Base-by-base conservation (phyloP, 1,140 invertebrate species). In the Acromyrmex heyeri region DNA sequence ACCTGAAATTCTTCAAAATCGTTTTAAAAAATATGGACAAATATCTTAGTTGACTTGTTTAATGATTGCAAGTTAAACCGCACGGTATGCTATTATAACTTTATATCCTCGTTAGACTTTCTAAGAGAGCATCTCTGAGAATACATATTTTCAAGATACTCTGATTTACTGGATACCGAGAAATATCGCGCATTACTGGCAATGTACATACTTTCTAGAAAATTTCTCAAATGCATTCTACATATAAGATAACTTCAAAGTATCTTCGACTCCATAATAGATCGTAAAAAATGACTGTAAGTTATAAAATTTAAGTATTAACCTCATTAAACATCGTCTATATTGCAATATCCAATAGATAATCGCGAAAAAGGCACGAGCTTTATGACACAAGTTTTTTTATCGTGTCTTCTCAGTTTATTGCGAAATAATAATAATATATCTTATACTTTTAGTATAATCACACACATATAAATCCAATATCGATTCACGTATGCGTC, bases 31-130 rank as follows among this genome's bases (percentile, higher is more conserved):
- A 83, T 62, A 85, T 62, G 50, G 72, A 86, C 61, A 79, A 90
- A 86, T 78, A 78, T 86, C 64, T 14, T 3, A 48, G 62, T 78
- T 59, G 57, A 72, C 65, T 88, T 88, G 83, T 88, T 88, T 86
- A 90, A 88, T 69, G 87, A 90, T 90, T 70, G 70, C 70, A 76
- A 90, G 87, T 86, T 77, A 89, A 90, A 81, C 64, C 67, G 62
- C 88, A 38, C 61, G 81, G 88, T 67, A 76, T 81, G 82, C 87
- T 82, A 86, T 90, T 90, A 90, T 90, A 87, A 89, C 86, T 90
- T 90, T 85, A 90, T 85, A 87, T 90, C 59, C 88, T 90, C 88
- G 79, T 85, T 90, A 76, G 86, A 87, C 62, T 76, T 85, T 64
- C 87, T 30, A 59, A 59, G 50, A 75, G 82, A 82, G n/a, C 76